Percentiles rank a stretch among this genome's conserved stretches.
phyloP scores from a whole-genome alignment of 1,140 invertebrate species.

The Drosophila erecta region DNA sequence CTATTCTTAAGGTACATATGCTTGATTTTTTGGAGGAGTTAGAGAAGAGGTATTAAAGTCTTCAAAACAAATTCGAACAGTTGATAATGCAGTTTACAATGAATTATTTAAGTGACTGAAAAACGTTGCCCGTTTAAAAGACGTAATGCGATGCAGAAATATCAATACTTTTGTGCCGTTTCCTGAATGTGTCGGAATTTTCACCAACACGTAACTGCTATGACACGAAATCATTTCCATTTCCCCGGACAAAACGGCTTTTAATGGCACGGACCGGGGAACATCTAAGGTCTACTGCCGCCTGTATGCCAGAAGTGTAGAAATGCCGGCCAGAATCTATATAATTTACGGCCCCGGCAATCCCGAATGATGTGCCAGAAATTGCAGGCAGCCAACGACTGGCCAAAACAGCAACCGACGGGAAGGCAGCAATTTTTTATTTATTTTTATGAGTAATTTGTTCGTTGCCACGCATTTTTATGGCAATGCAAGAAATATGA shows the following conservation, averaged over 20 bases:
- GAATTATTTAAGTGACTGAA: too few species aligned
- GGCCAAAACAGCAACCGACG: slow-evolving; percentile 8
- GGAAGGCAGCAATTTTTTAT: slow-evolving; percentile 67
- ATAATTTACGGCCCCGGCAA: slow-evolving; percentile 66
- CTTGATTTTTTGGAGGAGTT: neutral
- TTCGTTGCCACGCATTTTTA: slow-evolving; percentile 74
- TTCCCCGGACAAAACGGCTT: slow-evolving; percentile 53
- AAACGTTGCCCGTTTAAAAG: neutral
- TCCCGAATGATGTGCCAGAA: slow-evolving; percentile 72
- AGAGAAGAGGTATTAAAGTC: neutral
- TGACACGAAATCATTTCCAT: slow-evolving; percentile 73
- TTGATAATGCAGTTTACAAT: too few species aligned
- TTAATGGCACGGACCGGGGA: slow-evolving; percentile 37
- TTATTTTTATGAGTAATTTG: slow-evolving; percentile 75
- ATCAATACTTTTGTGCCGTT: neutral
- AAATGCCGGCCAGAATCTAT: slow-evolving; percentile 53
- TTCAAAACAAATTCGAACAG: neutral
- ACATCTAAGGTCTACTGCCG: slow-evolving; percentile 12
- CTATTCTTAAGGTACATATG: neutral
- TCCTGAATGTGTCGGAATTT: slow-evolving; percentile 28
- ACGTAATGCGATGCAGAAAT: slow-evolving; percentile 7
- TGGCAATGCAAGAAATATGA: slow-evolving; percentile 69
- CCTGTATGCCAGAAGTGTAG: slow-evolving; percentile 26
- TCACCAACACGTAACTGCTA: slow-evolving; percentile 70
- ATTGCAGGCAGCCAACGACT: slow-evolving; percentile 44